Percentiles rank a stretch among this genome's conserved stretches.
Evolutionary conservation across 2,888 invertebrate species (phyloP).

Genomic region (Caenorhabditis doughertyi): DNA sequence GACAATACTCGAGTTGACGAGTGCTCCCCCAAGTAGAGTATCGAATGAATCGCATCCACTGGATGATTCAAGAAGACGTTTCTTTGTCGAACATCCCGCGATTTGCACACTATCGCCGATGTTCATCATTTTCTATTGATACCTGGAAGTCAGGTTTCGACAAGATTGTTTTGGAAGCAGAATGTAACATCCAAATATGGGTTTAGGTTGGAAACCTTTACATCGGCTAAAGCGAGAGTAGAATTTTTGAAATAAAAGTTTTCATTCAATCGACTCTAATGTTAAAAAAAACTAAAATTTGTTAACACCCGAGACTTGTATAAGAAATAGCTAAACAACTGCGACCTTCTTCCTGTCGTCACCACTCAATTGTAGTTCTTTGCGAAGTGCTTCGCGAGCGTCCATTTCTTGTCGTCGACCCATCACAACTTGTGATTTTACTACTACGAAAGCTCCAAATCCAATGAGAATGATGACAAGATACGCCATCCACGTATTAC

Average conservation of each 20-base stretch:
- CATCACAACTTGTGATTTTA: slow-evolving; percentile 77
- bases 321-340: slow-evolving; percentile 52
- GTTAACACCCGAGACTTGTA: neutral
- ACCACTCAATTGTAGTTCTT: slow-evolving; percentile 71
- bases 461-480: slow-evolving; percentile 75
- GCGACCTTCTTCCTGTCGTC: slow-evolving; percentile 72
- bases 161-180: neutral
- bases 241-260: no score
- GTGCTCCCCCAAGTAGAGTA: slow-evolving; percentile 55
- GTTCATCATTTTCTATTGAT: slow-evolving; percentile 38
- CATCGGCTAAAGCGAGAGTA: no score
- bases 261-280: no score
- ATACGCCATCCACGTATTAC: slow-evolving; percentile 77
- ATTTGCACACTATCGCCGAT: slow-evolving; percentile 64
- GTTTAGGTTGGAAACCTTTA: neutral
- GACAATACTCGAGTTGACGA: slow-evolving; percentile 57
- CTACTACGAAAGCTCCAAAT: slow-evolving; percentile 75
- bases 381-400: slow-evolving; percentile 64
- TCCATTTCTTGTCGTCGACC: slow-evolving; percentile 78
- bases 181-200: neutral
- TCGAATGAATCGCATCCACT: slow-evolving; percentile 62
- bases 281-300: slow-evolving; percentile 2
- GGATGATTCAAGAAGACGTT: slow-evolving; percentile 55
- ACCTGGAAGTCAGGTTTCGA: neutral
- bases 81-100: slow-evolving; percentile 64